Evolutionary conservation across 2,888 invertebrate species (phyloP).

Genomic region (Apamea crenata): DNA sequence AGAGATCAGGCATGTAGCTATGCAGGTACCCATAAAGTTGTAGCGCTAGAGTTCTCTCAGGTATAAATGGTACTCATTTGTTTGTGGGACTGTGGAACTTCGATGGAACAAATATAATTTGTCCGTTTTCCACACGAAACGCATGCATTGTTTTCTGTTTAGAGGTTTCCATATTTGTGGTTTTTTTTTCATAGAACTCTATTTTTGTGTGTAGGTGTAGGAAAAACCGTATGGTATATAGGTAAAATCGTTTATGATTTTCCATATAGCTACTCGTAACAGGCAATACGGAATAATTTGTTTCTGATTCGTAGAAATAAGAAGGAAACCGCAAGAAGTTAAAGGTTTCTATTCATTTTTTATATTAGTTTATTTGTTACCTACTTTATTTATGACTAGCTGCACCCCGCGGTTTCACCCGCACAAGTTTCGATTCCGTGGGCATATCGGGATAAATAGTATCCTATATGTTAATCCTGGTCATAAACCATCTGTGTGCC

Average conservation of each 20-base stretch:
- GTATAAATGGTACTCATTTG: conserved; percentile 39
- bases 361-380: background rate
- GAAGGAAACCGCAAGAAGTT: background rate
- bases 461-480: too few relatives aligned
- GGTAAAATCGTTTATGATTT: conserved; percentile 5
- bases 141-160: conserved; percentile 5
- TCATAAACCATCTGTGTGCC: too few relatives aligned
- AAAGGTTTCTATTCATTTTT: background rate
- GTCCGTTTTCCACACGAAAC: conserved; percentile 18
- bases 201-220: background rate
- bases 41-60: background rate
- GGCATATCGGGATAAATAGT: too few relatives aligned
- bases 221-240: background rate
- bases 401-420: too few relatives aligned
- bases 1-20: background rate
- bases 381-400: too few relatives aligned
- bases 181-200: conserved; percentile 4
- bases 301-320: conserved; percentile 11
- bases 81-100: conserved; percentile 15
- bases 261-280: too few relatives aligned
- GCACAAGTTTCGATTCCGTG: too few relatives aligned
- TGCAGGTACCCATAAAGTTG: background rate
- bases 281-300: conserved; percentile 1
- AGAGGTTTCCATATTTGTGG: conserved; percentile 4
- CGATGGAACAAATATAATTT: conserved; percentile 23